phyloP scores from a whole-genome alignment of 2,888 invertebrate genomes.

The Cristatella mucedo region DNA sequence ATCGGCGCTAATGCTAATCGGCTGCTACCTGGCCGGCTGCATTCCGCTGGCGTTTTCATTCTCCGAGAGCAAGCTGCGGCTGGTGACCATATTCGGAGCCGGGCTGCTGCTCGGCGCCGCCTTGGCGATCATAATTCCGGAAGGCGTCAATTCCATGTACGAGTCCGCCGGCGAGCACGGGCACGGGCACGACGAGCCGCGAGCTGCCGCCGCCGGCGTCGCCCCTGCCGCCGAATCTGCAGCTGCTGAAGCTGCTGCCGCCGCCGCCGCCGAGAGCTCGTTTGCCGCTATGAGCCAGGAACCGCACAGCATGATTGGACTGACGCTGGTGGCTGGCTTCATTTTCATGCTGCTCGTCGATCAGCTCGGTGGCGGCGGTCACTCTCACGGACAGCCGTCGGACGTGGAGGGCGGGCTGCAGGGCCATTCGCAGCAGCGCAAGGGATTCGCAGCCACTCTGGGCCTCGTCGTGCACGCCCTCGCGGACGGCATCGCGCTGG shows the following conservation, averaged over 20 bases:
- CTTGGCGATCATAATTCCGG: conserved; percentile 90
- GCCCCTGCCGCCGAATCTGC: not conserved
- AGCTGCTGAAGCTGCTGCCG: conserved; percentile 9
- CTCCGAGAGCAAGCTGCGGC: conserved; percentile 84
- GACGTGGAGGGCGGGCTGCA: no score
- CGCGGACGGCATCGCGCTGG: conserved; percentile 91
- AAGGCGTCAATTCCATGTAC: conserved; percentile 62
- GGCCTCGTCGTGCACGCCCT: conserved; percentile 87
- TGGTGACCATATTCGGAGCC: conserved; percentile 86
- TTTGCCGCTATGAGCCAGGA: conserved; percentile 35
- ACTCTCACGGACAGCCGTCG: conserved; percentile 20
- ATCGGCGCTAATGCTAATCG: conserved; percentile 80
- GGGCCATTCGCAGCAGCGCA: conserved; percentile 28
- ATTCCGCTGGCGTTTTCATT: conserved; percentile 82
- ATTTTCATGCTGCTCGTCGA: conserved; percentile 94
- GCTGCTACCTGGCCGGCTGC: conserved; percentile 83
- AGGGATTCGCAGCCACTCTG: conserved; percentile 71
- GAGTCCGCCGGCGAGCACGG: conserved; percentile 3
- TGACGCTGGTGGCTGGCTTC: conserved; percentile 82
- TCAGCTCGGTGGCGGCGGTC: conserved; percentile 46
- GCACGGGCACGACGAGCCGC: not conserved
- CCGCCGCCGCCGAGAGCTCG: not conserved
- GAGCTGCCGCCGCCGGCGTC: not conserved
- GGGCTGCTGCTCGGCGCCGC: conserved; percentile 94
- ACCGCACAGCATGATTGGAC: conserved; percentile 67